These are phyloP conservation scores for Tetraneura akinire DNA, from an alignment of 1,140 invertebrate species.

Conservation along the genomic window DNA sequence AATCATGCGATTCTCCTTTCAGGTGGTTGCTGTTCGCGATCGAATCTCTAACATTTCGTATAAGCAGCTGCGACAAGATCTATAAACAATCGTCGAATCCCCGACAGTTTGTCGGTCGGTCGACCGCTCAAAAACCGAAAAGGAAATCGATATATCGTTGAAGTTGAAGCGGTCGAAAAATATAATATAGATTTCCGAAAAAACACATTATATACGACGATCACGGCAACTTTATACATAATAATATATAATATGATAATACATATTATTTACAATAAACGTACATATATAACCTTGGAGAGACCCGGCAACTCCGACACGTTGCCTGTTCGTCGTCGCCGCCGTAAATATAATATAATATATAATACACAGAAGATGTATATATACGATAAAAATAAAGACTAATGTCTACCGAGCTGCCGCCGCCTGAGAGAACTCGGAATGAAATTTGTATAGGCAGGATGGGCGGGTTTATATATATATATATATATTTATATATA, in stretches of 20 bases:
- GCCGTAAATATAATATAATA: neutral
- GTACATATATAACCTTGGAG: conserved; percentile 30
- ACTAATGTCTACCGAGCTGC: conserved; percentile 37
- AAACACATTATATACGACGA: neutral
- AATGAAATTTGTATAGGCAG: conserved; percentile 50
- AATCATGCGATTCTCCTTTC: too few species aligned
- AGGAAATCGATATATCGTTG: too few species aligned
- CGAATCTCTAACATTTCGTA: too few species aligned
- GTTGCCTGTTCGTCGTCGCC: conserved; percentile 45
- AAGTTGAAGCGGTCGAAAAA: conserved; percentile 40
- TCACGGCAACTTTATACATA: neutral
- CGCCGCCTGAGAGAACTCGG: conserved; percentile 10
- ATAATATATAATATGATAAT: too few species aligned
- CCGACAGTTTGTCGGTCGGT: neutral
- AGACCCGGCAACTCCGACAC: conserved; percentile 50
- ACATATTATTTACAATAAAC: too few species aligned
- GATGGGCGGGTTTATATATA: conserved; percentile 32
- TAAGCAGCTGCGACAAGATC: too few species aligned
- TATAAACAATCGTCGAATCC: neutral
- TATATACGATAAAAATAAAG: conserved; percentile 47
- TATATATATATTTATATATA: too few species aligned
- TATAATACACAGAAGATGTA: conserved; percentile 9
- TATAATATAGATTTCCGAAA: conserved; percentile 16
- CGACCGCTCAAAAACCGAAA: conserved; percentile 11
- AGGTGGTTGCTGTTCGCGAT: too few species aligned